These are phyloP conservation scores for Ceyx margarethae DNA, from an alignment of 2,113 vertebrate species.

Conservation along the genomic window DNA sequence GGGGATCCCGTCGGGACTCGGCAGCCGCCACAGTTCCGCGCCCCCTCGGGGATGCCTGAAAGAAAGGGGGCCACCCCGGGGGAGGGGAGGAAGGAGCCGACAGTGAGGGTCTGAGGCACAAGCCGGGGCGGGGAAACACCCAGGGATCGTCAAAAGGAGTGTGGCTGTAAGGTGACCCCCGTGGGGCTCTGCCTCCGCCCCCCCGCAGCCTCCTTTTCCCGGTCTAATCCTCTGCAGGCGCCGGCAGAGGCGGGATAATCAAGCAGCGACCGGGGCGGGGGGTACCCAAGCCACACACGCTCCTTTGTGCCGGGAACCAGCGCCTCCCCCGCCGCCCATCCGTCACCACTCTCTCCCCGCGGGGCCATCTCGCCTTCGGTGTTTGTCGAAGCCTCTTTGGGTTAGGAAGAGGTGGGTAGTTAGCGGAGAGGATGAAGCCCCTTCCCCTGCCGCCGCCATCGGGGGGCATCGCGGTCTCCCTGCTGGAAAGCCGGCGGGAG, in stretches of 20 bases:
- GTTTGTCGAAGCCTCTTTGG: not conserved
- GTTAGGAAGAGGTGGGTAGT: not conserved
- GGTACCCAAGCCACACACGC: not conserved
- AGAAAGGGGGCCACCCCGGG: not conserved
- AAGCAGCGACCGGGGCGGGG: not conserved
- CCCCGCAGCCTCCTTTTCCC: not conserved
- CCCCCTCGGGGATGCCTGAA: no score
- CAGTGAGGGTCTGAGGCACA: not conserved
- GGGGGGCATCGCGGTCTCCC: not conserved
- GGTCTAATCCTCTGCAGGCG: not conserved
- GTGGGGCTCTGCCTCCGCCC: not conserved
- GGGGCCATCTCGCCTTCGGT: not conserved
- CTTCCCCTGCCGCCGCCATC: not conserved
- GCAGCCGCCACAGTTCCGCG: not conserved
- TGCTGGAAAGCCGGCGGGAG: not conserved
- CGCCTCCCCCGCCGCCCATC: not conserved
- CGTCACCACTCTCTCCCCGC: not conserved
- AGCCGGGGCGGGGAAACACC: not conserved
- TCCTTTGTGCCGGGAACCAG: not conserved
- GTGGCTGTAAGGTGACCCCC: constrained; percentile 29
- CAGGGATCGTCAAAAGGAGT: not conserved
- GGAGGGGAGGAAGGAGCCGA: not conserved
- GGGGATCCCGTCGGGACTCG: not conserved
- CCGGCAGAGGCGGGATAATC: constrained; percentile 18
- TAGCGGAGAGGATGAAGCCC: not conserved